phyloP scores from a whole-genome alignment of 92 coral and sea anemone species.

The Meandrina meandrites region DNA sequence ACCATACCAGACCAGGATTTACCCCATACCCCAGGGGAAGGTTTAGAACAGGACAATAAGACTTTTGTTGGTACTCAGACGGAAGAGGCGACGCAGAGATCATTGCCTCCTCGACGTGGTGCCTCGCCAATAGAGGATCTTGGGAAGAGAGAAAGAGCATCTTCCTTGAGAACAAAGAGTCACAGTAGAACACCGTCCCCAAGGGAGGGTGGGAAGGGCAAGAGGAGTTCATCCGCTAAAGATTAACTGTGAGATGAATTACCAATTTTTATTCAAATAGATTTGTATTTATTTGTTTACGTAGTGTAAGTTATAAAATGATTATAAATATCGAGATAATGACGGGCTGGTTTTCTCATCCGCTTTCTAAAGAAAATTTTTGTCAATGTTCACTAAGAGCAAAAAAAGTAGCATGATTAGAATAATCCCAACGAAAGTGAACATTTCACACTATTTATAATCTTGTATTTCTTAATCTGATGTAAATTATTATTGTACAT shows the following conservation, averaged over 20 bases:
- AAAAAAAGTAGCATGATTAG: neutral
- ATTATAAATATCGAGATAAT: neutral
- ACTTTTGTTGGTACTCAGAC: neutral
- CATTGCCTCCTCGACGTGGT: neutral
- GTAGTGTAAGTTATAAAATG: neutral
- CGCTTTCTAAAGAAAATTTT: neutral
- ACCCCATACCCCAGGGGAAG: neutral
- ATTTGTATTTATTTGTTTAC: neutral
- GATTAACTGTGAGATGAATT: neutral
- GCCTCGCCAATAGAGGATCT: neutral
- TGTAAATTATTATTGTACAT: conserved; percentile 4
- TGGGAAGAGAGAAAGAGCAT: neutral
- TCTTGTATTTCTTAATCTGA: neutral
- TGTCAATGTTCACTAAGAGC: neutral
- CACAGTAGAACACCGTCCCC: conserved; percentile 25
- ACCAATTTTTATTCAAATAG: neutral
- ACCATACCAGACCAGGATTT: neutral
- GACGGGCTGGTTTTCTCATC: neutral
- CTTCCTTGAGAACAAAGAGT: conserved; percentile 2
- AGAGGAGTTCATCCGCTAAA: conserved; percentile 17
- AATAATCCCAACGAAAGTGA: neutral
- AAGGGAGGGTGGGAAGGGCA: conserved; percentile 13
- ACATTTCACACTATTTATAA: neutral
- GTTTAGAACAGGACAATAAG: neutral
- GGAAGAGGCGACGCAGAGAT: neutral